Evolutionary conservation across 37 sponge, comb jelly and placozoan genomes (phyloP), one percentile per base, ranked within the genome.

Genomic region (Bolinopsis microptera): DNA sequence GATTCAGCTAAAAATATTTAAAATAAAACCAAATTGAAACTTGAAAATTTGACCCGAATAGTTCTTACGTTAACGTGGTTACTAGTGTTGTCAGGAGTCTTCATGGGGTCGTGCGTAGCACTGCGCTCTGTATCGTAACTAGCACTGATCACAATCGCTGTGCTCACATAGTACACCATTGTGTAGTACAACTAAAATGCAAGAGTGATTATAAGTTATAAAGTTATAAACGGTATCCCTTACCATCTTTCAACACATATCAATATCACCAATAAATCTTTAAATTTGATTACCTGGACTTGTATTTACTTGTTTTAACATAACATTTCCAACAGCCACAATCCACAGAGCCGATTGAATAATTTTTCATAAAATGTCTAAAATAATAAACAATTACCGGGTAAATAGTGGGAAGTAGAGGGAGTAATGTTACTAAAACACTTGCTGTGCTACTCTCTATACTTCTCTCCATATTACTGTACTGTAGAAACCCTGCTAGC

Each of bases 321-420:
- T n/a, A n/a, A n/a, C n/a, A n/a, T n/a, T n/a, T n/a, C n/a, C n/a
- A n/a, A n/a, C n/a, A n/a, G n/a, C n/a, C n/a, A n/a, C n/a, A n/a
- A n/a, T n/a, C n/a, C n/a, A n/a, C n/a, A n/a, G n/a, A n/a, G n/a
- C n/a, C n/a, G n/a, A n/a, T n/a, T n/a, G n/a, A n/a, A n/a, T 80
- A 80, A 27, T 80, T 35, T 27, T 22, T 35, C 23, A 80, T 31
- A 24, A n/a, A n/a, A 72, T n/a, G 75, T 72, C 27, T 21, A 28
- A 28, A 72, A 72, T 30, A 72, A 72, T 30, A 2, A 28, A 72
- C 18, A 28, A 72, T 30, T 86, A 86, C 90, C 40, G 90, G 90
- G 31, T 41, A 86, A 27, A 41, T 86, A 48, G 90, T 86, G 25
- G 90, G 90, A 34, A 86, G 90, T 24, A 86, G 35, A n/a, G 90